Evolutionary conservation across 2,888 invertebrate species (phyloP).

Genomic region (Apotomis capreana): DNA sequence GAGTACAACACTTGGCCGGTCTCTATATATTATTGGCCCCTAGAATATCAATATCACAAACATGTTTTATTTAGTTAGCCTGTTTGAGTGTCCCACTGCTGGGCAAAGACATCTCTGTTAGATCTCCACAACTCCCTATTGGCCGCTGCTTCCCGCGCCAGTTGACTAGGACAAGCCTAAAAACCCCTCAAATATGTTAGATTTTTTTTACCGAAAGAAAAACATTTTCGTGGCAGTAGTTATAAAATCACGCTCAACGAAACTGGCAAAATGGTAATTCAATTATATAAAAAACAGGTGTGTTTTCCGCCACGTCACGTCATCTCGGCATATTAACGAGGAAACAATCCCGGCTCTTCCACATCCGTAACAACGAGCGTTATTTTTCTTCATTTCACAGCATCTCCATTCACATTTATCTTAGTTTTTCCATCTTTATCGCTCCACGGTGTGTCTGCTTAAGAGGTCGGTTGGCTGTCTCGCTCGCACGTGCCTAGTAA

Average conservation of each 20-base stretch:
- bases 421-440: constrained; percentile 50
- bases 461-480: constrained; percentile 43
- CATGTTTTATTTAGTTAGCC: too few relatives aligned
- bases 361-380: constrained; percentile 51
- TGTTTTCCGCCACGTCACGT: constrained; percentile 35
- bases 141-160: too few relatives aligned
- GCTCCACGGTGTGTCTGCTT: constrained; percentile 27
- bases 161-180: too few relatives aligned
- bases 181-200: too few relatives aligned
- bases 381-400: constrained; percentile 64
- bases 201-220: too few relatives aligned
- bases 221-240: too few relatives aligned
- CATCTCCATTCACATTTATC: constrained; percentile 59
- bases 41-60: too few relatives aligned
- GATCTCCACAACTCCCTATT: too few relatives aligned
- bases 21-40: too few relatives aligned
- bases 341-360: constrained; percentile 53
- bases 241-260: not conserved
- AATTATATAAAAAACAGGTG: constrained; percentile 31
- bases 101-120: too few relatives aligned
- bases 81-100: too few relatives aligned
- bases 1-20: too few relatives aligned
- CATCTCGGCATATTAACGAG: constrained; percentile 50
- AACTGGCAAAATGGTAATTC: not conserved
- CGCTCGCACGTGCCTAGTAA: constrained; percentile 46